Evolutionary conservation across 2,888 invertebrate species (phyloP), one percentile per base, ranked within the genome.

Genomic region (Tribolium freemani): DNA sequence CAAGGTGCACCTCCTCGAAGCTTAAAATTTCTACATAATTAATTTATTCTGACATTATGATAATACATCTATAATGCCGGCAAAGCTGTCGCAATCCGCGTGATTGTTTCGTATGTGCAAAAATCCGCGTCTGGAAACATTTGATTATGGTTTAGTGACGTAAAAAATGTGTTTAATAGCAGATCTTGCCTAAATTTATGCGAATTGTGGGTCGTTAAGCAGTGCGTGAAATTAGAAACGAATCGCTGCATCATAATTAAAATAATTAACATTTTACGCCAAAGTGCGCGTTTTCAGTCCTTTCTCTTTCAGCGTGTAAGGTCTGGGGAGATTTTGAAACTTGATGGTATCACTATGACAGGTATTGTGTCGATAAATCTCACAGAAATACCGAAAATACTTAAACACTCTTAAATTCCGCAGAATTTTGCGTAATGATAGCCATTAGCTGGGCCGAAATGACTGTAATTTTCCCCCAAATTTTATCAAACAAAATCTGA

Each of bases 381-480:
- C 69, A 69, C 60, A 30, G 20, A 21, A 58, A 44, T 67, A 46
- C 20, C 57, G 46, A 6, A 31, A 48, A 51, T 60, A 60, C 21
- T 21, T 38, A 45, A 72, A 68, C 48, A 68, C 21, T 57, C 64
- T 54, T 13, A 72, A 72, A 72, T 72, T 54, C 69, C 20, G 45
- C 58, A 69, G 56, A 69, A 69, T 73, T 69, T 58, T 44, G 20
- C 26, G 50, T 73, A 73, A 77, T 74, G 75, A 76, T 75, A 70
- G 73, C 57, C 73, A 74, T 73, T 73, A 73, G 66, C 31, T 5
- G 30, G 8, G 30, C 13, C 63, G 8, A 71, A 74, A 76, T 72
- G 60, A 75, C 75, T 69, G 76, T 77, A 77, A 77, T 77, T 76
- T 74, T 64, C 75, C 60, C 63, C 26, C 69, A 73, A 75, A 76